Conservation (phyloP, 2,113 vertebrate species). For the Chiloscyllium plagiosum region DNA sequence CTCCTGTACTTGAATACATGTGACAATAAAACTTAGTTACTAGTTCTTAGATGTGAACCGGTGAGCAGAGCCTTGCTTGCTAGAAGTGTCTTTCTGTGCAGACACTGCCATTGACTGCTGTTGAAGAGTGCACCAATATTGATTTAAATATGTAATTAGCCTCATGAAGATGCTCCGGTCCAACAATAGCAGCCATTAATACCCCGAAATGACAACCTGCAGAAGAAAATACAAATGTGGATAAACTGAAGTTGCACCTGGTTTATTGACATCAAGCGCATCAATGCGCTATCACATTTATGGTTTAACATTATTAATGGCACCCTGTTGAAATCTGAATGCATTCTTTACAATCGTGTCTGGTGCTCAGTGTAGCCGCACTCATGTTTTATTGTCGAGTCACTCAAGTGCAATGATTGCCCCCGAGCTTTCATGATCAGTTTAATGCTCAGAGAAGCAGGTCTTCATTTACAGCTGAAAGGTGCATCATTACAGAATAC, state of each 20-base stretch:
- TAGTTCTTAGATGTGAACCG: too few species aligned
- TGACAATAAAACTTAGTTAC: neutral
- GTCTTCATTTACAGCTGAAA: neutral
- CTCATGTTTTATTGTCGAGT: neutral
- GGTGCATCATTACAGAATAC: neutral
- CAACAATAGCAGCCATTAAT: neutral
- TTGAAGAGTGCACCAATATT: neutral
- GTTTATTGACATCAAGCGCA: conserved; percentile 10
- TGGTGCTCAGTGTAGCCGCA: neutral
- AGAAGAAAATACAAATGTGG: neutral
- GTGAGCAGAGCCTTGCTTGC: neutral
- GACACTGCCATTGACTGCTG: neutral
- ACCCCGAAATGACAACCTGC: neutral
- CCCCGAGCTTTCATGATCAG: conserved; percentile 7
- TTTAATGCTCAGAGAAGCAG: conserved; percentile 8
- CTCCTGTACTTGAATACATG: too few species aligned
- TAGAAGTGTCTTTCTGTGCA: neutral
- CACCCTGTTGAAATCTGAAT: conserved; percentile 23
- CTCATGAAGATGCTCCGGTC: neutral
- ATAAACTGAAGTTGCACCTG: conserved; percentile 1
- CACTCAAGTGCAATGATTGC: conserved; percentile 6
- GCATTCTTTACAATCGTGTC: conserved; percentile 13
- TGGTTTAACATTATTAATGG: conserved; percentile 30
- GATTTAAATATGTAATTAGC: neutral
- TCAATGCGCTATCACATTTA: neutral